Percentiles rank a stretch among this genome's conserved stretches.
phyloP scores from a whole-genome alignment of 2,888 invertebrate species.

The Toxonevra muliebris region DNA sequence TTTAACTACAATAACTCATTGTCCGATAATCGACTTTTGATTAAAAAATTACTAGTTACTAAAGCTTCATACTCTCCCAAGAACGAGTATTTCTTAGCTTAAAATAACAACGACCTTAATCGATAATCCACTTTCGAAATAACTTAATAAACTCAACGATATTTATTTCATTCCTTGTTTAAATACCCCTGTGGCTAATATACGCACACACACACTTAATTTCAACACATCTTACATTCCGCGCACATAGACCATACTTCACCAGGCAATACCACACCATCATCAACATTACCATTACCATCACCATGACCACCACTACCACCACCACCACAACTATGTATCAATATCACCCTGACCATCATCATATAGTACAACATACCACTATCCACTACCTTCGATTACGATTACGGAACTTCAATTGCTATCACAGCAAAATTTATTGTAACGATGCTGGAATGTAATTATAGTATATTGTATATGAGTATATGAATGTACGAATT shows the following conservation, averaged over 20 bases:
- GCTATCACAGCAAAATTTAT: slow-evolving; percentile 25
- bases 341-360: neutral
- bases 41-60: no score
- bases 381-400: neutral
- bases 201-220: slow-evolving; percentile 6
- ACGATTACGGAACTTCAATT: slow-evolving; percentile 1
- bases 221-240: neutral
- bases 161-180: neutral
- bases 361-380: neutral
- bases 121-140: neutral
- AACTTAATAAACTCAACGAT: neutral
- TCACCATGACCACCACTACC: no score
- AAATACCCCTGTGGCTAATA: slow-evolving; percentile 15
- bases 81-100: neutral
- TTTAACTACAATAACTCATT: no score
- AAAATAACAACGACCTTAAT: neutral
- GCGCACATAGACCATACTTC: no score
- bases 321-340: no score
- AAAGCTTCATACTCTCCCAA: neutral
- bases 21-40: no score
- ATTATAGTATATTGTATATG: neutral
- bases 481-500: neutral
- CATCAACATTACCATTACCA: no score
- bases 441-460: slow-evolving; percentile 22
- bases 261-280: no score